These are phyloP conservation scores for Sorex fumeus DNA, from an alignment of 2,113 vertebrate species.

Conservation along the genomic window DNA sequence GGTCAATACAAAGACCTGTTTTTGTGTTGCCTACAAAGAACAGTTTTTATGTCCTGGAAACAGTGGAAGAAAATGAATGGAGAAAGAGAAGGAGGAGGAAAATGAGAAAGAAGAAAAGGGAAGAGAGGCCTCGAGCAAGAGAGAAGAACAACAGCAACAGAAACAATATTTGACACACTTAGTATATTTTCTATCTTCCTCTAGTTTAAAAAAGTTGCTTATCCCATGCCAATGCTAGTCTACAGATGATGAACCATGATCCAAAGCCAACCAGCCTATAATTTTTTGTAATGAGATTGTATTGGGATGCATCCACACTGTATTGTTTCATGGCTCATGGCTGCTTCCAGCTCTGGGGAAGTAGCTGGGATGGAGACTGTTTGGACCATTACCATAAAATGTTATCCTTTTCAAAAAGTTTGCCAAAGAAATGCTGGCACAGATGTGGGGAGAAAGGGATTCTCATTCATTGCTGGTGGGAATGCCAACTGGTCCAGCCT, in stretches of 20 bases:
- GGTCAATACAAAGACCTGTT: not conserved
- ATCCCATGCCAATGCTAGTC: not conserved
- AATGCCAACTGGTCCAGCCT: too few species aligned
- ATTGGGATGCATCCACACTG: not conserved
- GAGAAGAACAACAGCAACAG: not conserved
- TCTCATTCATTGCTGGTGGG: too few species aligned
- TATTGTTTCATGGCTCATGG: not conserved
- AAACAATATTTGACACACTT: not conserved
- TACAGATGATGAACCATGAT: not conserved
- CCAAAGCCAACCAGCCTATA: not conserved
- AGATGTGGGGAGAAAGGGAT: too few species aligned
- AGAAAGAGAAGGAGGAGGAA: not conserved
- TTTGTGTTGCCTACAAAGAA: constrained; percentile 23
- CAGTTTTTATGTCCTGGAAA: constrained; percentile 21
- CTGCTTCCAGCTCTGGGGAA: not conserved
- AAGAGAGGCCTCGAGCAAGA: too few species aligned
- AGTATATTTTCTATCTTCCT: constrained; percentile 14
- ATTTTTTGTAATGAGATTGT: constrained; percentile 43
- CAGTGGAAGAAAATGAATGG: not conserved
- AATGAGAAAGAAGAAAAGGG: not conserved
- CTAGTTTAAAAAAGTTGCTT: not conserved
- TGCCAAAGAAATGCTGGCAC: too few species aligned
- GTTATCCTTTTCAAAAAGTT: constrained; percentile 6
- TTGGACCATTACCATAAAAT: constrained; percentile 20
- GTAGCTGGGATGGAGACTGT: not conserved